Base-by-base conservation (phyloP, 2,113 vertebrate species). In the Blennius ocellaris region DNA sequence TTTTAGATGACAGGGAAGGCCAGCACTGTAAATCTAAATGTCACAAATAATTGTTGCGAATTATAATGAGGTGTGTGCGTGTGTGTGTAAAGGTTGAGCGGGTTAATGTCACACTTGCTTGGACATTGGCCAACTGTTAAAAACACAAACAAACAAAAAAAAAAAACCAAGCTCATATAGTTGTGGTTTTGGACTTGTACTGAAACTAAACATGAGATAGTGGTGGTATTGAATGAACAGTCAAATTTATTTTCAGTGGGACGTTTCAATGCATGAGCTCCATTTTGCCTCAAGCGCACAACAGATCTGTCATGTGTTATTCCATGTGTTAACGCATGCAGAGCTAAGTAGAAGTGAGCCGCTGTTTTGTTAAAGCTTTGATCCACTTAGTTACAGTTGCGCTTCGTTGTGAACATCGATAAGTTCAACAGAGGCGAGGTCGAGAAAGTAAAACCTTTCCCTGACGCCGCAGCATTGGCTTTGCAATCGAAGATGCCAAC, bases 1-100 rank as follows among this genome's bases (percentile, higher is more conserved):
- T 84, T 73, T 62, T 64, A 53, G 73, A 79, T 58, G 70, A 73
- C 55, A 73, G 39, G 21, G 40, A 78, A 61, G 81, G 66, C 56
- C 11, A 36, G 45, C 17, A 73, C 59, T 44, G 45, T 71, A 17
- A 78, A 61, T 38, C 44, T 44, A 72, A 80, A 77, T 65, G 88
- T 54, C 73, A 76, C 6, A 56, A 49, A 61, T 53, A 69, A 83
- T 90, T 81, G 73, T 37, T 10, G 16, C 70, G 52, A 73, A 55
- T 69, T 37, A 47, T 67, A 70, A 76, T 62, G 52, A 66, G 6
- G 56, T 67, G 58, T 62, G 16, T 71, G 55, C 15, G 21, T 2
- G 51, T 30, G 21, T 30, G 45, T 30, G 21, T 2, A 30, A 50
- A 14, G 7, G 5, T 14, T 36, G 40, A 6, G 7, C 12, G n/a